Base-by-base conservation (phyloP, 2,888 invertebrate genomes). In the Ceraclea dissimilis region DNA sequence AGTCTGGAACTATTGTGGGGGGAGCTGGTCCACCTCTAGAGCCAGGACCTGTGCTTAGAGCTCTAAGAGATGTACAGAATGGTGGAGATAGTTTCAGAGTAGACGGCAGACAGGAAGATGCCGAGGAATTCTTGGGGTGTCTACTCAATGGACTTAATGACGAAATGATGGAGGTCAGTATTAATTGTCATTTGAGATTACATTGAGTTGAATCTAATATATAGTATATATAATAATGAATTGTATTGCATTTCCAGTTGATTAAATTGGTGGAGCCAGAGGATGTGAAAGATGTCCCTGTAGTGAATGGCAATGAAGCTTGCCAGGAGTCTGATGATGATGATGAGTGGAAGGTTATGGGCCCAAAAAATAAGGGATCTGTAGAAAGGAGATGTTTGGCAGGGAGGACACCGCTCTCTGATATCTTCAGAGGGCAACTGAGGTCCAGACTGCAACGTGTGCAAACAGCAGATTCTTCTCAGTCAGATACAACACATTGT, bases 51-150 rank as follows among this genome's bases (percentile, higher is more conserved):
- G 85, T 94, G 74, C 79, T 95, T 66, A 83, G 88, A 61, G 86
- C 88, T 47, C 82, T 88, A 34, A 80, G 88, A 1, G 83, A 86
- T 64, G 80, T 79, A n/a, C 76, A 76, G 71, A 71, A 72, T 13
- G 77, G 76, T 62, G 73, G 74, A 17, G 82, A 82, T 62, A 73
- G 74, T n/a, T 81, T 82, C 64, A 79, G 85, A 46, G 86, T 90
- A 52, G 92, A 93, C 70, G 96, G 94, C 0, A 79, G 92, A 18
- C 97, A 97, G 71, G 96, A 97, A 69, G 97, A 98, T 74, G 97
- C 97, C 0, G 97, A 98, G 71, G 97, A 98, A 70, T 96, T 97
- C 74, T 80, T 97, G 1, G 90, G 93, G 6, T 93, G 90, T 69
- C 79, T 97, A 60, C 80, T 98, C 20, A 97, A 96, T 74, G 91